Evolutionary conservation across 1,140 invertebrate species (phyloP).

Genomic region (Platyscapa corneri): DNA sequence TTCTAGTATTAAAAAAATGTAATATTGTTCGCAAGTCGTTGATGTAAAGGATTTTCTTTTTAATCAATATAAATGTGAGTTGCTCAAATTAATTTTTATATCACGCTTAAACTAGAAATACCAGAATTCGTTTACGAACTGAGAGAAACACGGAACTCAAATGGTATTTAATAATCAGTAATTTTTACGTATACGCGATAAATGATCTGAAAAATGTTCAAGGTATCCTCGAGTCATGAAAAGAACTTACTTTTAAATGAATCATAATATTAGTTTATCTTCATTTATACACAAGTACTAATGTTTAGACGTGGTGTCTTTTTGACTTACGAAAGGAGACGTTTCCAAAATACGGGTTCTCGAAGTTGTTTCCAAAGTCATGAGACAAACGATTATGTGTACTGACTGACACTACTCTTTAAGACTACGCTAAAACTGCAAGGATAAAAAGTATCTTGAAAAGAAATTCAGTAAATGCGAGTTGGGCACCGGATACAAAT

Average conservation of each 20-base stretch:
- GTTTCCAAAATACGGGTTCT: background rate
- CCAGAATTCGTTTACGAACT: too few species aligned
- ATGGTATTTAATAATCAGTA: too few species aligned
- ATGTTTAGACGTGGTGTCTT: background rate
- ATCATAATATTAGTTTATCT: background rate
- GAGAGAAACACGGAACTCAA: too few species aligned
- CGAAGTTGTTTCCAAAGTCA: background rate
- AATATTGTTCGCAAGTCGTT: too few species aligned
- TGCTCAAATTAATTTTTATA: too few species aligned
- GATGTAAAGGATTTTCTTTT: too few species aligned
- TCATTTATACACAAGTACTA: background rate
- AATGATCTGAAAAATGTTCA: too few species aligned
- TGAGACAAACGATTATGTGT: slow-evolving; percentile 8
- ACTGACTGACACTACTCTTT: background rate
- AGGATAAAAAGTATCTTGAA: background rate
- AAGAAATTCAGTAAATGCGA: background rate
- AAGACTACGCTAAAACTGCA: background rate
- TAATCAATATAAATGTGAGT: too few species aligned
- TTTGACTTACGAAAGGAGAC: background rate
- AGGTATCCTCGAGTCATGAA: too few species aligned
- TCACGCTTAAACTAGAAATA: too few species aligned
- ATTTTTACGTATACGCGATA: too few species aligned
- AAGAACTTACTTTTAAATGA: background rate
- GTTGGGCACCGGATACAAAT: background rate
- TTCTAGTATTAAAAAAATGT: too few species aligned